A percentile compares a stretch with the other conserved stretches of the same genome.
phyloP scores from a whole-genome alignment of 2,888 invertebrate species.

The Melinopterus prodromus region DNA sequence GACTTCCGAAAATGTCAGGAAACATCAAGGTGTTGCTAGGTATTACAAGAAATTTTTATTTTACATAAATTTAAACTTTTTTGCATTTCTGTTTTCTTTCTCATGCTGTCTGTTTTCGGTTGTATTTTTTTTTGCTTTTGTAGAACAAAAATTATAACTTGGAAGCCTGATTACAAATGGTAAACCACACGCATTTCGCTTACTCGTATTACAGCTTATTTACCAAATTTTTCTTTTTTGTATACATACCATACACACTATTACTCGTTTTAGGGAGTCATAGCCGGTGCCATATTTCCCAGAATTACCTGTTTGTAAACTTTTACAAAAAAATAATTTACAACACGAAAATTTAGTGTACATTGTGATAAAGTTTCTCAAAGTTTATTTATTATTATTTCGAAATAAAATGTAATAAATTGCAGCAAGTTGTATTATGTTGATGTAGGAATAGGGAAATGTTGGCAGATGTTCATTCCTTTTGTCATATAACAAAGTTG shows the following conservation, averaged over 20 bases:
- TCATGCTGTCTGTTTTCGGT: conserved; percentile 4
- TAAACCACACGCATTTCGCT: conserved; percentile 61
- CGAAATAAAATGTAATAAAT: too few relatives aligned
- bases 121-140: conserved; percentile 63
- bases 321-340: too few relatives aligned
- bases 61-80: not conserved
- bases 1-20: conserved; percentile 28
- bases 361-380: too few relatives aligned
- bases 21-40: conserved; percentile 68
- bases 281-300: too few relatives aligned
- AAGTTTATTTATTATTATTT: too few relatives aligned
- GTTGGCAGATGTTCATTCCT: too few relatives aligned
- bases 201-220: not conserved
- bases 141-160: conserved; percentile 89
- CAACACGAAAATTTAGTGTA: too few relatives aligned
- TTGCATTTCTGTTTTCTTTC: not conserved
- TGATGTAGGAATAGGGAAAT: too few relatives aligned
- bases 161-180: conserved; percentile 87
- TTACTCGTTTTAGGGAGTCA: too few relatives aligned
- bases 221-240: conserved; percentile 7
- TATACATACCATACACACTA: not conserved
- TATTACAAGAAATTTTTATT: conserved; percentile 48
- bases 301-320: too few relatives aligned
- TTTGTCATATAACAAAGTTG: too few relatives aligned
- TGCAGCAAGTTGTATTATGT: too few relatives aligned